A percentile compares a stretch with the other conserved stretches of the same genome.
phyloP scores from a whole-genome alignment of 2,113 vertebrate species.

The Elachura formosa region DNA sequence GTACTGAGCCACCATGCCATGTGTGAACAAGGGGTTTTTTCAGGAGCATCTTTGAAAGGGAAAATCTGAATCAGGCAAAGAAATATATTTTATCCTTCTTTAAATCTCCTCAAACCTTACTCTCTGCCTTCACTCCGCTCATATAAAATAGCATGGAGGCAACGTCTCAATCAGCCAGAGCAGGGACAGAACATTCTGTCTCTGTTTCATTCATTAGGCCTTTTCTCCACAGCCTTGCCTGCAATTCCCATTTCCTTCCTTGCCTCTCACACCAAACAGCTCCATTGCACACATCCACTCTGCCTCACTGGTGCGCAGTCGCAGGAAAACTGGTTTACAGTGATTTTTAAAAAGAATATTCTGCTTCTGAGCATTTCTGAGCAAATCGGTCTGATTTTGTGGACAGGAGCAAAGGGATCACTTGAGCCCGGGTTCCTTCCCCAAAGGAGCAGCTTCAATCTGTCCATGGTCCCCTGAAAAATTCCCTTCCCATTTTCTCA shows the following conservation, averaged over 20 bases:
- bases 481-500: not conserved
- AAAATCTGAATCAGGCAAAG: not conserved
- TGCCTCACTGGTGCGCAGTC: not conserved
- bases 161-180: not conserved
- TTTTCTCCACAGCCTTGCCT: not conserved
- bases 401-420: not conserved
- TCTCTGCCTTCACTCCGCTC: not conserved
- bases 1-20: not conserved
- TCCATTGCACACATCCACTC: not conserved
- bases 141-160: fast-evolving
- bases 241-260: slow-evolving; percentile 44
- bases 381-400: not conserved
- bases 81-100: not conserved
- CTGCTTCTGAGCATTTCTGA: not conserved
- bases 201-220: slow-evolving; percentile 18
- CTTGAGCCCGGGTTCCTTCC: not conserved
- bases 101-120: not conserved
- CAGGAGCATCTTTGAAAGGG: not conserved
- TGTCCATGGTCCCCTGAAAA: not conserved
- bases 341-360: not conserved
- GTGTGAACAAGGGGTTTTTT: not conserved
- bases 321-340: not conserved
- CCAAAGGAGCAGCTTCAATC: not conserved
- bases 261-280: not conserved
- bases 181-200: not conserved